Evolutionary conservation across 1,140 invertebrate genomes (phyloP).

Genomic region (Drusus annulatus): DNA sequence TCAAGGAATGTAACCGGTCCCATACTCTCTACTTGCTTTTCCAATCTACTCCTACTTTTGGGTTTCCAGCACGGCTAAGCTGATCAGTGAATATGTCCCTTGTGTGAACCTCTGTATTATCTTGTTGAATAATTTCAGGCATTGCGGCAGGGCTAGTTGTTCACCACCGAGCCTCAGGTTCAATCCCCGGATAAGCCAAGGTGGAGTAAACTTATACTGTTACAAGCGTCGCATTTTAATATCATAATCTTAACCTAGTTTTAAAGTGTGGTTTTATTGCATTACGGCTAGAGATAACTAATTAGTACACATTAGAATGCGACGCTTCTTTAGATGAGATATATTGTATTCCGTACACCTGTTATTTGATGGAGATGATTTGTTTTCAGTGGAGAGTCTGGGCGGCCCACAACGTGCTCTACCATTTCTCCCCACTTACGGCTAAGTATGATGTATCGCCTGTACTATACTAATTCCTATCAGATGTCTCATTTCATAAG

Average conservation of each 20-base stretch:
- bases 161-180: slow-evolving; percentile 7
- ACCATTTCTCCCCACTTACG: slow-evolving; percentile 5
- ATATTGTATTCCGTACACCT: slow-evolving; percentile 5
- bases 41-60: neutral
- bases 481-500: neutral
- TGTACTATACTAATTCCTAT: neutral
- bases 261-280: too few species aligned
- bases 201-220: slow-evolving; percentile 53
- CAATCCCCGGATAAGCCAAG: slow-evolving; percentile 34
- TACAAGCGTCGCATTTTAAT: slow-evolving; percentile 44
- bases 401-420: neutral
- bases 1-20: neutral
- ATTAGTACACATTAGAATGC: slow-evolving; percentile 8
- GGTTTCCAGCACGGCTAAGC: neutral
- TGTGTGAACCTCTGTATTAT: slow-evolving; percentile 29
- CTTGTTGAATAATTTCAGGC: slow-evolving; percentile 33
- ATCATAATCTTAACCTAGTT: too few species aligned
- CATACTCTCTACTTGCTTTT: neutral
- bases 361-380: slow-evolving; percentile 31
- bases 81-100: neutral
- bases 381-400: slow-evolving; percentile 34
- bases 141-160: neutral
- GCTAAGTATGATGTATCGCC: slow-evolving; percentile 31
- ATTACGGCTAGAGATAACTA: slow-evolving; percentile 7
- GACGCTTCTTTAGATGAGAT: slow-evolving; percentile 22